Base-by-base conservation (phyloP, 2,888 invertebrate species). In the Pachycephus smyrnensis region DNA sequence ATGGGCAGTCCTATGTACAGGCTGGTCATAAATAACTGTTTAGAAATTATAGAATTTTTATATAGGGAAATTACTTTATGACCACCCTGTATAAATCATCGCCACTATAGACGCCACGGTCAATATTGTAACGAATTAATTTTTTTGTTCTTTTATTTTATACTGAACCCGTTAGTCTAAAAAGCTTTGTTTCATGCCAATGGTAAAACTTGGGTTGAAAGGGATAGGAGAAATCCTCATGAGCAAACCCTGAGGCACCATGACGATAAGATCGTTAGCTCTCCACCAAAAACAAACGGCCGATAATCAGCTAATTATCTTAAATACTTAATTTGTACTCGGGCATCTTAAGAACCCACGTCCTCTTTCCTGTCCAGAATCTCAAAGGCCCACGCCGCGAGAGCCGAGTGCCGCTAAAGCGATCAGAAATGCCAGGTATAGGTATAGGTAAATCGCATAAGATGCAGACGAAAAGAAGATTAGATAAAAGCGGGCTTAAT, bases 311-410 rank as follows among this genome's bases (percentile, higher is more conserved):
- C 85, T 88, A 88, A 88, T 88, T 88, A 88, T 87, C 87, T 88
- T 88, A 88, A 88, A 88, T 85, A 85, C 85, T 88, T 88, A 83
- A 86, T 86, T 86, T 84, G 83, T 86, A 83, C 77, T 73, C 81
- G 71, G 75, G 36, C 55, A 31, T 68, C 75, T 12, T 12, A 30
- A 37, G 32, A 37, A n/a, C 55, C 36, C 74, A 23, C n/a, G n/a
- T 55, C 31, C 37, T 73, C 76, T 30, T 31, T 79, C 36, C 15
- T 36, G 68, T 69, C 76, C 76, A 76, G 68, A 37, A 31, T 68
- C 76, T 74, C 79, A 79, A 73, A 78, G 78, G 76, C 77, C 40
- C 23, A 55, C 6, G 40, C 40, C 40, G 23, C 40, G 40, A 55
- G 40, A 55, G 40, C 40, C 40, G 23, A 55, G 15, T 55, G 75